These are phyloP conservation scores for Neosilurus hyrtlii DNA, from an alignment of 2,797 vertebrate species.

Conservation along the genomic window DNA sequence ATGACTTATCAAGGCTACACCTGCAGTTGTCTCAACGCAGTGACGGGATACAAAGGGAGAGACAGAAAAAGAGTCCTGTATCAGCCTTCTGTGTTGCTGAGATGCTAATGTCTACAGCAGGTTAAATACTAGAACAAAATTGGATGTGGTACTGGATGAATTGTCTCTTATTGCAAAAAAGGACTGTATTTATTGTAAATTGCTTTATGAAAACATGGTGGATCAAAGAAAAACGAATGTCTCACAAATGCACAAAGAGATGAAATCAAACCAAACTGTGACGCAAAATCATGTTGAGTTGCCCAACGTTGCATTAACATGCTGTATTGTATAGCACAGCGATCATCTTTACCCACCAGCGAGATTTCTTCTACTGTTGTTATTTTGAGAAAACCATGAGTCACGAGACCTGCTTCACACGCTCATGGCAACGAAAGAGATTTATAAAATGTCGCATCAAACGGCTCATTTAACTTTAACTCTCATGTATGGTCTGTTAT, in stretches of 20 bases:
- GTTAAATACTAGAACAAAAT: slow-evolving; percentile 1
- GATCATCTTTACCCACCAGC: not conserved
- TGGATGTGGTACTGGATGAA: not conserved
- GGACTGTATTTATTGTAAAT: slow-evolving; percentile 22
- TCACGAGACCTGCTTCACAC: slow-evolving; percentile 9
- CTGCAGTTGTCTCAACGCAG: slow-evolving; percentile 53
- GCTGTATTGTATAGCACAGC: not conserved
- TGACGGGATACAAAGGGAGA: slow-evolving; percentile 8
- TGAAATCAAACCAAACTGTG: not conserved
- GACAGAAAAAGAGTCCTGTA: not conserved
- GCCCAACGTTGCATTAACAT: not conserved
- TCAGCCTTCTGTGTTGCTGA: not conserved
- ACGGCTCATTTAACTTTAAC: slow-evolving; percentile 81
- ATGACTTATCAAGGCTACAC: slow-evolving; percentile 60
- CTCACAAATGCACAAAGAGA: slow-evolving; percentile 46
- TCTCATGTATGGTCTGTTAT: slow-evolving; percentile 65
- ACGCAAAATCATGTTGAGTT: slow-evolving; percentile 64
- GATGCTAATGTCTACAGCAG: not conserved
- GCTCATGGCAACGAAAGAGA: slow-evolving; percentile 57
- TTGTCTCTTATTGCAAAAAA: not conserved
- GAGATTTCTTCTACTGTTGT: not conserved
- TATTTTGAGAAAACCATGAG: slow-evolving; percentile 14
- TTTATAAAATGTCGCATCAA: slow-evolving; percentile 75
- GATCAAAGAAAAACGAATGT: slow-evolving; percentile 77
- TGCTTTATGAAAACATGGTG: slow-evolving; percentile 63